These are phyloP conservation scores for Isichthys henryi DNA, from an alignment of 2,113 vertebrate genomes.

Conservation along the genomic window DNA sequence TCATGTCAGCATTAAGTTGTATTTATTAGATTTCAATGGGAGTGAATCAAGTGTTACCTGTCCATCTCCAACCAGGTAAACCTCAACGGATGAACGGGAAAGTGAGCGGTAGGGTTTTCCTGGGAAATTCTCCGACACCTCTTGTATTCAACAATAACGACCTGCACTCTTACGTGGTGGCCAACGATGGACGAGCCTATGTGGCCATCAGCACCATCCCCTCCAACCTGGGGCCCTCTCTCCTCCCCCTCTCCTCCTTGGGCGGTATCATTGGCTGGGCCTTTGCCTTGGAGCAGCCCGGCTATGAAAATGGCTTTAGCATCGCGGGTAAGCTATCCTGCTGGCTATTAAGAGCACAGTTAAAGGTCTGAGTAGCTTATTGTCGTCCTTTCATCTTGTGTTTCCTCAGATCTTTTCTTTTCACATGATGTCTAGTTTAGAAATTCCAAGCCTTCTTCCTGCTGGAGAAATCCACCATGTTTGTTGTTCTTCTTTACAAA, in stretches of 20 bases:
- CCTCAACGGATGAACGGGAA: conserved; percentile 93
- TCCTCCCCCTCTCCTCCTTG: conserved; percentile 76
- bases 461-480: neutral
- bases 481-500: neutral
- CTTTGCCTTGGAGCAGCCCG: conserved; percentile 86
- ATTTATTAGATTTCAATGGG: neutral
- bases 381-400: neutral
- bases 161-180: conserved; percentile 91
- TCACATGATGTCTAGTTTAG: neutral
- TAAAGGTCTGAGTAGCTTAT: neutral
- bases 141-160: conserved; percentile 74
- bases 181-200: conserved; percentile 87
- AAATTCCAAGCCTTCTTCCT: neutral
- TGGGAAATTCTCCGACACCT: conserved; percentile 65
- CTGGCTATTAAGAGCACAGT: neutral
- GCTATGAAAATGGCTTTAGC: conserved; percentile 87
- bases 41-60: neutral
- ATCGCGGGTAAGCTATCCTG: conserved; percentile 68
- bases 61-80: conserved; percentile 62
- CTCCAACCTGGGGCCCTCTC: conserved; percentile 67
- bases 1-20: neutral
- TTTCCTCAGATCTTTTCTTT: neutral
- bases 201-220: conserved; percentile 90
- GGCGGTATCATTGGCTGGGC: conserved; percentile 91
- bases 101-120: conserved; percentile 73